Base-by-base conservation (phyloP, 2,888 invertebrate species). In the Melinopterus prodromus region DNA sequence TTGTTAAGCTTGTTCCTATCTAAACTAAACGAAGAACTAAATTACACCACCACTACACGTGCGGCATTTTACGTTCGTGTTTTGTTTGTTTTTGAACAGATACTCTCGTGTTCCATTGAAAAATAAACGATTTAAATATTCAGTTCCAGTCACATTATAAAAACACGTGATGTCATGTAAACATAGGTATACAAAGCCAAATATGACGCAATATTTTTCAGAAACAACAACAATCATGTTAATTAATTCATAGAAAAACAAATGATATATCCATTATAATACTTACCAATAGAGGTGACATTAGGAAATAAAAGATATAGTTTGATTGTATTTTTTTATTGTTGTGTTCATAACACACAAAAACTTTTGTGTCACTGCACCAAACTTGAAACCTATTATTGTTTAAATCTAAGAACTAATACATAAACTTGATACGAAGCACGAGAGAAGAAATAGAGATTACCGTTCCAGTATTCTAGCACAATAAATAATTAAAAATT, bases 221-320 rank as follows among this genome's bases (percentile, higher is more conserved):
- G 53, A 53, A 7, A 53, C 53, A 53, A 53, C 53, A 53, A 53
- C 53, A 53, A 53, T 9, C 53, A 12, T 53, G 12, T 12, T 53
- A 53, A 53, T 53, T 53, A 53, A 53, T 53, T 53, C 53, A 53
- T 53, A 53, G 53, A 53, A 53, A 53, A 53, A 53, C 53, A 53
- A n/a, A 53, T 53, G 53, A 53, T 2, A 9, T 53, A 53, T 53
- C 3, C 53, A 53, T 53, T 53, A 7, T 53, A 53, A 53, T 53
- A 53, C 53, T 53, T 53, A 53, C 53, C 53, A 3, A 9, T 53
- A 53, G 12, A 53, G 53, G 5, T 53, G 53, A 53, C 5, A 53
- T 53, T 53, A 12, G 12, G 12, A 53, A 53, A 53, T 53, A 53
- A 53, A 53, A 53, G 26, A 53, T 12, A 53, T 9, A 7, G 12